Conservation (phyloP, 1,140 invertebrate species). For the Antheraea pernyi region DNA sequence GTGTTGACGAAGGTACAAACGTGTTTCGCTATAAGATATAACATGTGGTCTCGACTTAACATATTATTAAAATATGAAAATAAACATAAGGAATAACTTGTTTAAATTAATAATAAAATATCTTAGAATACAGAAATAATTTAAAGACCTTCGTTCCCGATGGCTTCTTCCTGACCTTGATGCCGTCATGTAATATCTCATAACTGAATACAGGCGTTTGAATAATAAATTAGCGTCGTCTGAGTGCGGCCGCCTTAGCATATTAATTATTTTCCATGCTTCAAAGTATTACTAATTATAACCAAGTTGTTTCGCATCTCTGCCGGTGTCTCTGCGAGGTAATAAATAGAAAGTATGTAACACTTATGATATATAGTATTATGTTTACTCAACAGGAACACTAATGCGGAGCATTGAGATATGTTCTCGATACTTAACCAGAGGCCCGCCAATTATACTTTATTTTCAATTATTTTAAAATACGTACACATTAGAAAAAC, state of each 20-base stretch:
- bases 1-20: not conserved
- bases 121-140: not conserved
- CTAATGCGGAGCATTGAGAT: no score
- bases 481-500: no score
- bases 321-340: not conserved
- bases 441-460: no score
- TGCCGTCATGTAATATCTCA: constrained; percentile 15
- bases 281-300: constrained; percentile 9
- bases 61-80: no score
- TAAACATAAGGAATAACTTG: no score
- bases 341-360: no score
- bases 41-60: not conserved
- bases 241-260: constrained; percentile 15
- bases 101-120: no score
- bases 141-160: constrained; percentile 1
- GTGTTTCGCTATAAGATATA: not conserved
- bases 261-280: constrained; percentile 25
- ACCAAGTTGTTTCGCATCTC: not conserved
- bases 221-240: constrained; percentile 31
- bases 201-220: constrained; percentile 27
- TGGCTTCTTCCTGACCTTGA: constrained; percentile 7
- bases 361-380: no score
- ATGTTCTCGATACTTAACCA: no score
- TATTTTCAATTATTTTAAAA: no score
- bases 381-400: no score